A percentile compares a stretch with the other conserved stretches of the same genome.
These are phyloP conservation scores for Lasioglossum calceatum DNA, from an alignment of 2,888 invertebrate species.

Conservation along the genomic window DNA sequence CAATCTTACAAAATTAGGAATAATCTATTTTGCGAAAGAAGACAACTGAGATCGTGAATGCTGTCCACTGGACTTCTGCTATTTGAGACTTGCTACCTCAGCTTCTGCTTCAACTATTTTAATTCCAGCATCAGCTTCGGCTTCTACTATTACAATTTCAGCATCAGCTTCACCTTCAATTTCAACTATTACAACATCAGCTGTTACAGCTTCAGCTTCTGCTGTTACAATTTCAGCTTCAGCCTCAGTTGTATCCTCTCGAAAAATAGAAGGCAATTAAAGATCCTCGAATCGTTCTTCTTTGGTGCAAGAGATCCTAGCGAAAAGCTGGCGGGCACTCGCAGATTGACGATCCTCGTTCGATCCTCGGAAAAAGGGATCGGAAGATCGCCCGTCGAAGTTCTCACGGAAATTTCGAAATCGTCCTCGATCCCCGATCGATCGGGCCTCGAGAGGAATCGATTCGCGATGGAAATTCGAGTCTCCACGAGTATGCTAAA, in stretches of 20 bases:
- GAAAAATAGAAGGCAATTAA: not conserved
- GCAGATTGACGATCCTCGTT: not conserved
- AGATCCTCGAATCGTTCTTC: not conserved
- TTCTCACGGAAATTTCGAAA: not conserved
- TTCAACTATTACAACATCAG: too few relatives aligned
- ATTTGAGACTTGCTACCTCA: not conserved
- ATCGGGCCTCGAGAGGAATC: not conserved
- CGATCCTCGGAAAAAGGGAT: not conserved
- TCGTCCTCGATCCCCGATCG: not conserved
- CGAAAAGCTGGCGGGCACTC: not conserved
- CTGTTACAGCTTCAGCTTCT: too few relatives aligned
- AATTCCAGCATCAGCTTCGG: too few relatives aligned
- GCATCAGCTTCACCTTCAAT: too few relatives aligned
- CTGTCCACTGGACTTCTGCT: not conserved
- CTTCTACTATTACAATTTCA: too few relatives aligned
- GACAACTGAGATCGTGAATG: not conserved
- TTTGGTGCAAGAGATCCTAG: not conserved
- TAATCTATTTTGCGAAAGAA: not conserved
- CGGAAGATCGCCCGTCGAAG: not conserved
- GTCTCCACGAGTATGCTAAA: conserved; percentile 13
- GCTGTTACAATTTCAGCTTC: not conserved
- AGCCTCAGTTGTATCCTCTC: not conserved
- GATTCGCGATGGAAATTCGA: not conserved
- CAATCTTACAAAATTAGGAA: not conserved
- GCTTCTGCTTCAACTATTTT: too few relatives aligned